Evolutionary conservation across 2,113 vertebrate species (phyloP), one percentile per base, ranked within the genome.

Genomic region (Beaufortia kweichowensis): DNA sequence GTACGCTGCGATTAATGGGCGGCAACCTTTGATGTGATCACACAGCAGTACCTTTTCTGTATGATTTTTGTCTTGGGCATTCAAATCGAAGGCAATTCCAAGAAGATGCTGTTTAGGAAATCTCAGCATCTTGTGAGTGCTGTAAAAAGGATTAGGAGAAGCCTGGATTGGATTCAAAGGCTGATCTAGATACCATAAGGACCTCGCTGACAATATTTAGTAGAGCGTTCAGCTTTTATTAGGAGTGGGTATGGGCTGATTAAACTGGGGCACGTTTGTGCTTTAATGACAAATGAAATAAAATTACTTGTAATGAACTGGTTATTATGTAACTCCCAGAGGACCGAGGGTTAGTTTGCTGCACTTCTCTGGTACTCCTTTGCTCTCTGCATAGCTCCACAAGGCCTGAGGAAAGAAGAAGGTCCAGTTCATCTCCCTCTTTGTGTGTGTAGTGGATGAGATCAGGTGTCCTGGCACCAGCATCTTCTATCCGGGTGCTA

Each of bases 401-500:
- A 62, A 74, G 77, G 63, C 59, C 56, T 2, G 3, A 31, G 43
- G 31, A 14, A n/a, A 26, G 56, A 17, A 39, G 14, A 39, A 23
- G 65, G 57, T 48, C 7, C 33, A 11, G 75, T 62, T 78, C 56
- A 53, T 75, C 76, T 56, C 33, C 46, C 56, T 65, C 71, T 70
- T 75, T 70, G 69, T 75, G 28, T 46, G 56, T 61, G 53, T 24
- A 28, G 35, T 64, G 66, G 80, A 82, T 73, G 39, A 62, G 79
- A 84, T 84, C 82, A 76, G 77, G 80, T 84, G 79, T 84, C 82
- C 77, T 81, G 78, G 82, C 82, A 78, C 63, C 28, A 64, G 53
- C 57, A 39, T 74, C 65, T 10, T 71, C 82, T 79, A 78, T 81
- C 79, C 77, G 82, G 79, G 61, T 66, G 75, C 61, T 59, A 69